These are phyloP conservation scores for Hylaea fasciaria DNA, from an alignment of 2,888 invertebrate genomes.

Conservation along the genomic window DNA sequence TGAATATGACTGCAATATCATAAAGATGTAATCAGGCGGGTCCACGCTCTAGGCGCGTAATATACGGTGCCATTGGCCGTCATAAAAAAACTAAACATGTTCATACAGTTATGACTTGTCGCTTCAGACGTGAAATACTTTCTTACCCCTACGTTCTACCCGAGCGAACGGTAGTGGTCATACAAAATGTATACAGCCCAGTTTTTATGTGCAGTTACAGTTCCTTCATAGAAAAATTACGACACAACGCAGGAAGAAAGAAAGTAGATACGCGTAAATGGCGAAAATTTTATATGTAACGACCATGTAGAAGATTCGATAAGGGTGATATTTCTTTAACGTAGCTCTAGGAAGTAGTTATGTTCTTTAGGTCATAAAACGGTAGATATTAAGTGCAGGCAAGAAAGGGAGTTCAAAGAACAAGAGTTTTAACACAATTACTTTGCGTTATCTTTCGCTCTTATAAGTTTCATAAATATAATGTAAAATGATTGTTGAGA, in stretches of 20 bases:
- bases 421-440: constrained; percentile 9
- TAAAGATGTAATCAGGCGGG: constrained; percentile 49
- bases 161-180: constrained; percentile 35
- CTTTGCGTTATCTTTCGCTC: not conserved
- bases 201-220: constrained; percentile 30
- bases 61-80: constrained; percentile 56
- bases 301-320: constrained; percentile 11
- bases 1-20: constrained; percentile 40
- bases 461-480: too few species aligned
- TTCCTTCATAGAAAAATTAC: constrained; percentile 22
- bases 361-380: constrained; percentile 5
- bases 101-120: constrained; percentile 60
- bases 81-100: constrained; percentile 65
- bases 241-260: constrained; percentile 15
- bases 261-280: constrained; percentile 16
- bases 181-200: constrained; percentile 47
- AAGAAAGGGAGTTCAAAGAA: constrained; percentile 1
- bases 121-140: constrained; percentile 46
- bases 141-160: constrained; percentile 20
- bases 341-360: not conserved
- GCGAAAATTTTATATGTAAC: constrained; percentile 21
- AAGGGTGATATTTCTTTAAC: constrained; percentile 7
- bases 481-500: too few species aligned
- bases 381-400: constrained; percentile 11
- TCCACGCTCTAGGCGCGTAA: constrained; percentile 38